Conservation (phyloP, 2,113 vertebrate species). For the Esox niger region DNA sequence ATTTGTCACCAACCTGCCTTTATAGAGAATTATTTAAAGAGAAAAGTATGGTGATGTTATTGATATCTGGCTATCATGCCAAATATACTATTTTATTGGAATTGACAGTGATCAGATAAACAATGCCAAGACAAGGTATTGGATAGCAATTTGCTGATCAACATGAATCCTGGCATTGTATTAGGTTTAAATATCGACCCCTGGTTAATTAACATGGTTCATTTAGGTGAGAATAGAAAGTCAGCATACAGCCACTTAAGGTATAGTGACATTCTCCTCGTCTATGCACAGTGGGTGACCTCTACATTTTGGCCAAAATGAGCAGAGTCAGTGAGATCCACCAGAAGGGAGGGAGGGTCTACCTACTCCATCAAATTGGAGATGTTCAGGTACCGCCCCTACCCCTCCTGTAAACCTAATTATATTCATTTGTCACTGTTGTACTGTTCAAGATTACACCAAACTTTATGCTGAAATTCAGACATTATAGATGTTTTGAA, state of each 20-base stretch:
- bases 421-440: too few relatives aligned
- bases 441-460: too few relatives aligned
- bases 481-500: too few relatives aligned
- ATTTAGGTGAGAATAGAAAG: constrained; percentile 29
- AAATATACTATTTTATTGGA: constrained; percentile 3
- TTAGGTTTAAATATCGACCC: constrained; percentile 30
- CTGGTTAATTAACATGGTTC: constrained; percentile 41
- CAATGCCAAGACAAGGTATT: constrained; percentile 15
- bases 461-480: too few relatives aligned
- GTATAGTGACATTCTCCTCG: constrained; percentile 4
- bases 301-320: background rate
- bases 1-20: background rate
- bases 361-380: too few relatives aligned
- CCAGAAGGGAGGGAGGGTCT: background rate
- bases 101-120: constrained; percentile 2
- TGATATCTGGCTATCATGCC: background rate
- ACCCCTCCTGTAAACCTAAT: too few relatives aligned
- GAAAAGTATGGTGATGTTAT: background rate
- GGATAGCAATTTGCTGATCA: constrained; percentile 19
- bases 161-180: constrained; percentile 11
- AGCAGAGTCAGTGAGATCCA: background rate
- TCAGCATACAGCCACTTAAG: constrained; percentile 32
- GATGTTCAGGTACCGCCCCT: too few relatives aligned
- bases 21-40: background rate
- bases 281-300: background rate